Percentiles rank a stretch among this genome's conserved stretches.
Evolutionary conservation across 1,140 invertebrate species (phyloP).

Genomic region (Leptestheria dahalacensis): DNA sequence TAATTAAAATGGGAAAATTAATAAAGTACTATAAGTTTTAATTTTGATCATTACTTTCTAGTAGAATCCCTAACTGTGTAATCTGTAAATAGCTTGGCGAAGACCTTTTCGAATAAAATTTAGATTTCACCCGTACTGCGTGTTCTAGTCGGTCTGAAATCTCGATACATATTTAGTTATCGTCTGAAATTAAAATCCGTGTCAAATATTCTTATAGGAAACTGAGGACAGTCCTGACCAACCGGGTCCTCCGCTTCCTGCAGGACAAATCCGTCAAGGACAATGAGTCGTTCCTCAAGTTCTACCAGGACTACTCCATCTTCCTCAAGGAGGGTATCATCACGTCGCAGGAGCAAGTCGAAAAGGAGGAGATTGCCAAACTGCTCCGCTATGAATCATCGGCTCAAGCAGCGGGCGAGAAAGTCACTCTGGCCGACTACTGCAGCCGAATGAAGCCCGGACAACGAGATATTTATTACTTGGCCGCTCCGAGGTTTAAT

Average conservation of each 20-base stretch:
- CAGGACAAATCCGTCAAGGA: conserved; percentile 73
- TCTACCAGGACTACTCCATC: conserved; percentile 81
- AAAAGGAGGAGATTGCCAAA: conserved; percentile 87
- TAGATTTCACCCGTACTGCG: no score
- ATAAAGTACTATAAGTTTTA: no score
- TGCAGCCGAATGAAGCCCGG: conserved; percentile 42
- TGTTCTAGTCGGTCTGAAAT: no score
- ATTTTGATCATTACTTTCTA: no score
- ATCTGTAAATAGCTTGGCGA: no score
- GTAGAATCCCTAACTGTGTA: no score
- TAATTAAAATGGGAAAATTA: no score
- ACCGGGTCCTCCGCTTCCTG: conserved; percentile 69
- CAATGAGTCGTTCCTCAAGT: conserved; percentile 59
- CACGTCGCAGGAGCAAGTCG: conserved; percentile 53
- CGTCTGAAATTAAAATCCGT: no score
- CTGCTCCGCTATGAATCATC: conserved; percentile 87
- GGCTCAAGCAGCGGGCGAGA: conserved; percentile 47
- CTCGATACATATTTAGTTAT: no score
- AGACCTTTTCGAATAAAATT: no score
- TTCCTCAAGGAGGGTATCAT: conserved; percentile 94
- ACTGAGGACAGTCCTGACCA: conserved; percentile 67
- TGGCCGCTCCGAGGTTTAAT: conserved; percentile 73
- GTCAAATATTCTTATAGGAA: conserved; percentile 49
- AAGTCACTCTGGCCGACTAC: conserved; percentile 74
- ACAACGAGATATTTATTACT: conserved; percentile 79